A percentile compares a stretch with the other conserved stretches of the same genome.
Evolutionary conservation across 2,797 vertebrate genomes (phyloP).

Genomic region (Steatocranus sp.): DNA sequence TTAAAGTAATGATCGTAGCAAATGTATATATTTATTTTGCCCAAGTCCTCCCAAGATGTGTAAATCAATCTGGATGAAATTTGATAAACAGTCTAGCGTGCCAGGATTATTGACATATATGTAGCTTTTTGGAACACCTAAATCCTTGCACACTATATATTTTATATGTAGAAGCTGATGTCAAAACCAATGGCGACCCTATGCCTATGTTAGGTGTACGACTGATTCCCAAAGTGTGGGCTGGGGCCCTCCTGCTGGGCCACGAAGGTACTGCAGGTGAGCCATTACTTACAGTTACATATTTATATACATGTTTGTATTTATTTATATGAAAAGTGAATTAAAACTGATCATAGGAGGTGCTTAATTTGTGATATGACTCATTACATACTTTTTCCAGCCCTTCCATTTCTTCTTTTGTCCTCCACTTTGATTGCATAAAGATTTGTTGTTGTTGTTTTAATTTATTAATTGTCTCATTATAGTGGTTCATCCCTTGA

Average conservation of each 20-base stretch:
- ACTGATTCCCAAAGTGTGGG: not conserved
- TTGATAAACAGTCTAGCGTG: not conserved
- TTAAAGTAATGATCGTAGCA: not conserved
- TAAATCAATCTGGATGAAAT: not conserved
- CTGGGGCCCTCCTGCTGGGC: not conserved
- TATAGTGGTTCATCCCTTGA: not conserved
- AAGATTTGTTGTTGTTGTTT: not conserved
- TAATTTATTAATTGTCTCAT: not conserved
- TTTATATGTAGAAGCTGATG: not conserved
- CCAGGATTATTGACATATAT: not conserved
- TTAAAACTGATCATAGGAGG: not conserved
- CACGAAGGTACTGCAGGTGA: not conserved
- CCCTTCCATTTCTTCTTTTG: not conserved
- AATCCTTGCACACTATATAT: not conserved
- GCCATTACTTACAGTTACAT: not conserved
- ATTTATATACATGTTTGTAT: not conserved
- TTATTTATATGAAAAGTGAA: not conserved
- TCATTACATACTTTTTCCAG: not conserved
- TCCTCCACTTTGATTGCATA: not conserved
- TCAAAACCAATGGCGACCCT: not conserved
- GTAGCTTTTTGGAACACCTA: not conserved
- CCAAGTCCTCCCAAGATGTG: not conserved
- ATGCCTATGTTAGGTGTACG: not conserved
- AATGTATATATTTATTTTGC: not conserved
- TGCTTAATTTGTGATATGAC: not conserved